Evolutionary conservation across 2,888 invertebrate species (phyloP).

Genomic region (Drosophila melanosoma): DNA sequence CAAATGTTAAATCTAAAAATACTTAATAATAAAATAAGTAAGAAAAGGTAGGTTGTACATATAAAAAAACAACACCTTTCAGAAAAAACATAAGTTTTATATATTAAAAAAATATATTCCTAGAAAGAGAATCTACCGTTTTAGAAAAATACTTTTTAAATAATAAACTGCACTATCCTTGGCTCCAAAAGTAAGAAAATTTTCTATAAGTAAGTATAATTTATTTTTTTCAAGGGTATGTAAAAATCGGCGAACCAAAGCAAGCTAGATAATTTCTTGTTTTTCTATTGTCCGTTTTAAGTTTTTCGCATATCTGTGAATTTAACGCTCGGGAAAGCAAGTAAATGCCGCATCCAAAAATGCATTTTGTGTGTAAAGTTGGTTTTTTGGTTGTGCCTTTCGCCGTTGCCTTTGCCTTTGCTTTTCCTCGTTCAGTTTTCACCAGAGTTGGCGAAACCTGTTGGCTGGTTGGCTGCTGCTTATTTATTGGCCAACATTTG

Average conservation of each 20-base stretch:
- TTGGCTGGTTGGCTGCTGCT: slow-evolving; percentile 6
- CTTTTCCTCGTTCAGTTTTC: slow-evolving; percentile 56
- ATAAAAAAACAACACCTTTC: not conserved
- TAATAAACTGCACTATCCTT: not conserved
- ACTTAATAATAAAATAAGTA: not conserved
- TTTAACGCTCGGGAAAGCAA: slow-evolving; percentile 69
- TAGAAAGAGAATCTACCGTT: not conserved
- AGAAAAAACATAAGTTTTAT: not conserved
- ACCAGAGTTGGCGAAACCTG: slow-evolving; percentile 26
- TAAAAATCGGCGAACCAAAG: not conserved
- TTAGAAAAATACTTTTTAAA: not conserved
- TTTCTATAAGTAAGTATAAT: not conserved
- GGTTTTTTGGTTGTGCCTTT: slow-evolving; percentile 19
- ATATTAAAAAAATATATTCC: not conserved
- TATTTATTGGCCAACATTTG: slow-evolving; percentile 30
- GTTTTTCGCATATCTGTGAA: slow-evolving; percentile 44
- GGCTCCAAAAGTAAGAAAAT: not conserved
- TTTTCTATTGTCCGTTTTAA: not conserved
- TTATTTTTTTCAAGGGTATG: not conserved
- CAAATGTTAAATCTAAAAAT: not conserved
- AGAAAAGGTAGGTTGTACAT: not conserved
- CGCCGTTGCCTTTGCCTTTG: slow-evolving; percentile 31
- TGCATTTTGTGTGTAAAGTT: slow-evolving; percentile 20
- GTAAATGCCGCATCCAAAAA: slow-evolving; percentile 57
- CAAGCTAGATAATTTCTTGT: not conserved